Percentiles rank a stretch among this genome's conserved stretches.
These are phyloP conservation scores for Labeo calbasu DNA, from an alignment of 2,797 vertebrate species.

Conservation along the genomic window DNA sequence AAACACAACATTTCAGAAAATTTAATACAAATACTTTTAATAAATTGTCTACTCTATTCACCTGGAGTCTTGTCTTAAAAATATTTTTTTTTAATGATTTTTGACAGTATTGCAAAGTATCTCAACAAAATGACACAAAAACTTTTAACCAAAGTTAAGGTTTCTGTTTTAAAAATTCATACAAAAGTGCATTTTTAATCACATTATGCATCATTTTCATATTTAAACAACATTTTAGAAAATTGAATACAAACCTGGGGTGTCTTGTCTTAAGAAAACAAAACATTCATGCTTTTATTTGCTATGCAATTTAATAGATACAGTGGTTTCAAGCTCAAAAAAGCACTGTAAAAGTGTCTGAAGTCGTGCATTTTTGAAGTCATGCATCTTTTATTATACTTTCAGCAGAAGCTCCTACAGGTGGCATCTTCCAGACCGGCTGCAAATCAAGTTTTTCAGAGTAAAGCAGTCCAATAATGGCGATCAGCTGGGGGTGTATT, in stretches of 20 bases:
- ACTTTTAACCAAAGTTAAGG: background rate
- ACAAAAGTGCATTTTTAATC: background rate
- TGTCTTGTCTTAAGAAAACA: background rate
- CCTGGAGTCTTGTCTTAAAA: background rate
- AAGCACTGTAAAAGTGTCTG: background rate
- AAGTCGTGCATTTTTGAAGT: background rate
- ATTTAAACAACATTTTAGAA: background rate
- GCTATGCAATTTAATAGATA: too few relatives aligned
- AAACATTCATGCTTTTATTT: background rate
- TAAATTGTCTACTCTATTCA: too few relatives aligned
- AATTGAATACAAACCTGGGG: background rate
- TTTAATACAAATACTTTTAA: too few relatives aligned
- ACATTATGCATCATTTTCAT: background rate
- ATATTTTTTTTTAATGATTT: background rate
- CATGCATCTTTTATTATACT: background rate
- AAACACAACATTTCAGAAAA: background rate
- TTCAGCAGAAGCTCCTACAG: conserved; percentile 3
- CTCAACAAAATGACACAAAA: too few relatives aligned
- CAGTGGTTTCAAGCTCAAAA: background rate
- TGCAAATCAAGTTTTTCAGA: conserved; percentile 3
- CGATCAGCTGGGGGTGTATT: conserved; percentile 40
- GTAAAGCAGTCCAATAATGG: conserved; percentile 29
- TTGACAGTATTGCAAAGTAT: too few relatives aligned
- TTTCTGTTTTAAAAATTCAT: background rate
- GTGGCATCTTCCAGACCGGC: background rate